These are phyloP conservation scores for Napeogenes inachia DNA, from an alignment of 2,888 invertebrate genomes.

Conservation along the genomic window DNA sequence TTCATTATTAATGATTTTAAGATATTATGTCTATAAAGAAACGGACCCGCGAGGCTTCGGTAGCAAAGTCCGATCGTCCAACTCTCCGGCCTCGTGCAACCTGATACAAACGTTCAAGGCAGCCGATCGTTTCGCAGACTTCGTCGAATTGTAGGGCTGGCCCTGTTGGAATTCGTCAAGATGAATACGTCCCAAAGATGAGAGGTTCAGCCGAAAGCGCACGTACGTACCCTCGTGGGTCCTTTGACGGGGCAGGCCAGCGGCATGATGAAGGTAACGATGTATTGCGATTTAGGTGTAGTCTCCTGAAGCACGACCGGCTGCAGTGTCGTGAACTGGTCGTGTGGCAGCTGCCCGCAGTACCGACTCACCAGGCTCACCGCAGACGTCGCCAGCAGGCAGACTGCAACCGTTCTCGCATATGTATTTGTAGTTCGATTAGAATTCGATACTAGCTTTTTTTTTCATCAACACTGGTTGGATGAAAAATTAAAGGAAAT, in stretches of 20 bases:
- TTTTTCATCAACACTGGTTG: too few relatives aligned
- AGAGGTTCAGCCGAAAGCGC: background rate
- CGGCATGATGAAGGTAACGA: slow-evolving; percentile 84
- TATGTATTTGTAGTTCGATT: background rate
- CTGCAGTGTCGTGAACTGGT: slow-evolving; percentile 82
- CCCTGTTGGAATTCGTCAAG: slow-evolving; percentile 68
- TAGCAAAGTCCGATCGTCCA: slow-evolving; percentile 81
- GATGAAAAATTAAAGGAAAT: too few relatives aligned
- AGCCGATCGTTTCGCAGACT: slow-evolving; percentile 87
- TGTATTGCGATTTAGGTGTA: slow-evolving; percentile 34
- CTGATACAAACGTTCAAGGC: slow-evolving; percentile 86
- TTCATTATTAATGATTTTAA: too few relatives aligned
- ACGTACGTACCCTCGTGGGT: slow-evolving; percentile 78
- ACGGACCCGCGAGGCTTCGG: slow-evolving; percentile 61
- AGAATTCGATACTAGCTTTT: background rate
- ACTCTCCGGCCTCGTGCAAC: slow-evolving; percentile 84
- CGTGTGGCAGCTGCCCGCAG: slow-evolving; percentile 85
- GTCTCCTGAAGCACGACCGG: slow-evolving; percentile 28
- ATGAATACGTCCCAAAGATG: background rate
- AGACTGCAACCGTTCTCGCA: slow-evolving; percentile 45
- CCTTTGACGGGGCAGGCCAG: slow-evolving; percentile 85
- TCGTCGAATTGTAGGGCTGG: slow-evolving; percentile 69
- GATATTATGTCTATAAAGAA: too few relatives aligned
- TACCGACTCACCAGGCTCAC: slow-evolving; percentile 87
- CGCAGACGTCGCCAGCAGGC: slow-evolving; percentile 77